Evolutionary conservation across 2,113 vertebrate species (phyloP), one percentile per base, ranked within the genome.

Genomic region (Callocephalon fimbriatum): DNA sequence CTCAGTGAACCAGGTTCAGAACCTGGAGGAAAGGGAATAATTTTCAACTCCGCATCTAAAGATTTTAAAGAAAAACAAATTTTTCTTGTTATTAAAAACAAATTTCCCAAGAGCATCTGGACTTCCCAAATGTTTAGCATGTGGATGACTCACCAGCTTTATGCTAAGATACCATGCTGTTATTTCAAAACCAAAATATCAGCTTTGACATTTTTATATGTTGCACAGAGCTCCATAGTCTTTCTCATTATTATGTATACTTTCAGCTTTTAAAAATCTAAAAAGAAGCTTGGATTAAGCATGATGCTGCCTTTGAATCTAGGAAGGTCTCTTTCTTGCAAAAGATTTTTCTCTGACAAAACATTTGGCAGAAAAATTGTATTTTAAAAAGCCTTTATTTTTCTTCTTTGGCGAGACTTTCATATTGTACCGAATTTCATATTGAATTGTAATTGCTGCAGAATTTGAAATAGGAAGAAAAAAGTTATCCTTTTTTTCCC

Each of bases 121-220:
- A 82, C 61, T 96, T 96, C 91, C 83, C 62, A 95, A 97, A 94
- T 68, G 56, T 68, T 97, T 95, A 94, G 73, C 38, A 88, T 95
- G 95, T 67, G 91, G 53, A 97, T 79, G 84, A 96, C 66, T 95
- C 94, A 93, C 76, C 40, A 93, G 61, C 37, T 93, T 95, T 97
- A 93, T 95, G 88, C 68, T 93, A 96, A 94, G 92, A 96, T 90
- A 79, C 42, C 65, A 70, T 66, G 44, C 37, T 84, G 45, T 96
- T 96, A 92, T 84, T 96, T 89, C 93, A 91, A 95, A 98, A 90
- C 67, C 0, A 22, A 97, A 95, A 79, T 92, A 95, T 65, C 74
- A 89, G 32, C 86, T 72, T 71, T 97, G 91, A 97, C 65, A 95
- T 94, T 93, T 92, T 95, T 91, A 90, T 71, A 73, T 65, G 51